Conservation (phyloP, 2,888 invertebrate species). For the Drymonia ruficornis region DNA sequence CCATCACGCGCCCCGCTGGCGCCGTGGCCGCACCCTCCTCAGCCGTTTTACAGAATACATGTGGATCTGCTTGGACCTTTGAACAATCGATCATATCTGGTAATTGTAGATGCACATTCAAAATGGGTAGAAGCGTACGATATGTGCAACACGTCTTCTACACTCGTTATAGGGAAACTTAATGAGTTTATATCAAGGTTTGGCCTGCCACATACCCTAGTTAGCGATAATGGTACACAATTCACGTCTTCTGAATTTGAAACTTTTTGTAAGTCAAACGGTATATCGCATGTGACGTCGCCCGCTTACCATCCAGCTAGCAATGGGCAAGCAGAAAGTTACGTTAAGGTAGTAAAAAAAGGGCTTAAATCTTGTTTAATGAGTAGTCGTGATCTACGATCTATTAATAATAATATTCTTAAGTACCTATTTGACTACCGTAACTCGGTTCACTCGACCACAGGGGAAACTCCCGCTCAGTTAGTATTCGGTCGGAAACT, state of each 20-base stretch:
- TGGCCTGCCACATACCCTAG: constrained; percentile 19
- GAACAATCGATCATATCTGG: constrained; percentile 3
- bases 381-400: neutral
- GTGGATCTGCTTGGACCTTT: constrained; percentile 11
- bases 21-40: neutral
- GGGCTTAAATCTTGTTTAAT: constrained; percentile 10
- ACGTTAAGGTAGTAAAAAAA: constrained; percentile 28
- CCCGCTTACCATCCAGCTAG: constrained; percentile 19
- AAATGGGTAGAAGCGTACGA: constrained; percentile 10
- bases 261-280: constrained; percentile 26
- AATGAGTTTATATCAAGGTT: constrained; percentile 9
- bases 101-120: constrained; percentile 3
- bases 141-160: neutral
- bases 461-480: constrained; percentile 27
- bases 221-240: constrained; percentile 30
- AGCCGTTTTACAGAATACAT: constrained; percentile 3
- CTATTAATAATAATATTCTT: neutral
- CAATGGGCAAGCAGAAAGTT: too few relatives aligned
- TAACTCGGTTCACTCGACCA: constrained; percentile 20
- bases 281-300: constrained; percentile 24
- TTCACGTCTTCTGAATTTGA: constrained; percentile 24
- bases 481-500: constrained; percentile 21
- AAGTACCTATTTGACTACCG: constrained; percentile 20
- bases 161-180: constrained; percentile 8
- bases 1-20: constrained; percentile 2